phyloP scores from a whole-genome alignment of 1,140 invertebrate species.

The Manduca sexta region DNA sequence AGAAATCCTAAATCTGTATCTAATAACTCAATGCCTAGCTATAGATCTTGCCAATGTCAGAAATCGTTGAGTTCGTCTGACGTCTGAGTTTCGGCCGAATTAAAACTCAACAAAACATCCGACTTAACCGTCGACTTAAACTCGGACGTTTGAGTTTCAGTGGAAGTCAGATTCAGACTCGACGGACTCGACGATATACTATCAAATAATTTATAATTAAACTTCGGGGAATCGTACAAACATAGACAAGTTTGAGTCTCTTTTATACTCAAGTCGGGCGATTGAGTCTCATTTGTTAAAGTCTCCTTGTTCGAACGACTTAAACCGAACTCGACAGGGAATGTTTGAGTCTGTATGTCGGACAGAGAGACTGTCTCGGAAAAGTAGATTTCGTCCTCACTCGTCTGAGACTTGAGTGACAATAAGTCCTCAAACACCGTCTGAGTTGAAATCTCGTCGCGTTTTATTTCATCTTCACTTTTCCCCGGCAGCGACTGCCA shows the following conservation, averaged over 20 bases:
- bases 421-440: conserved; percentile 52
- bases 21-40: too few species aligned
- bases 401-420: conserved; percentile 43
- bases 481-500: conserved; percentile 19
- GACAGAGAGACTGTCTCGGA: conserved; percentile 49
- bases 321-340: conserved; percentile 49
- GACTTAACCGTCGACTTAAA: conserved; percentile 14
- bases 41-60: conserved; percentile 18
- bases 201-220: conserved; percentile 26
- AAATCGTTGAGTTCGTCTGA: conserved; percentile 25
- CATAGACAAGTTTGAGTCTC: conserved; percentile 60
- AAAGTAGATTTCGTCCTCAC: conserved; percentile 55
- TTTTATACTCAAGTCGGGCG: conserved; percentile 51
- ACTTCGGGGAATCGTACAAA: conserved; percentile 37
- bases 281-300: conserved; percentile 40
- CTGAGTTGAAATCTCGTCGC: conserved; percentile 56
- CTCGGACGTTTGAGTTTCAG: conserved; percentile 53
- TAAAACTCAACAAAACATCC: conserved; percentile 37
- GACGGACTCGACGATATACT: conserved; percentile 35
- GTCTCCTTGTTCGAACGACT: conserved; percentile 49
- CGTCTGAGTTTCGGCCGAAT: conserved; percentile 47
- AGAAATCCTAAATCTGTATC: too few species aligned
- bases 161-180: conserved; percentile 34
- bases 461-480: conserved; percentile 30
- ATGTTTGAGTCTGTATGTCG: conserved; percentile 61